These are phyloP conservation scores for Ennomos fuscantarius DNA, from an alignment of 2,888 invertebrate species.

Conservation along the genomic window DNA sequence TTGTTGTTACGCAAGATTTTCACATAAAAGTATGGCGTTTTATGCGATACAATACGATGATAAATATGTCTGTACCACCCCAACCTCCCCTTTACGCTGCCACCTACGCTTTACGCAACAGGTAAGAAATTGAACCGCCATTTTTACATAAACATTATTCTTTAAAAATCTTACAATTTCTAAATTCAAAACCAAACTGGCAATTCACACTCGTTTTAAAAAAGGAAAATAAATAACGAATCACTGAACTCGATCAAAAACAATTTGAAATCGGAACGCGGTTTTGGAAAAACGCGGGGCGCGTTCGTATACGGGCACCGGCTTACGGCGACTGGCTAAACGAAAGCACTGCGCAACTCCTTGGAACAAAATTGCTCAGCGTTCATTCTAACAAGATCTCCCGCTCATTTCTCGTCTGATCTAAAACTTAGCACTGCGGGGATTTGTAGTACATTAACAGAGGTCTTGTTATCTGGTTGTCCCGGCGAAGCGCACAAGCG, in stretches of 20 bases:
- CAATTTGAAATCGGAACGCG: constrained; percentile 11
- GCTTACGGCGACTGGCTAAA: constrained; percentile 57
- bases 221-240: constrained; percentile 1
- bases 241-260: not conserved
- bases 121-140: constrained; percentile 19
- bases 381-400: constrained; percentile 52
- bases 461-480: constrained; percentile 50
- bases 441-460: constrained; percentile 17
- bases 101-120: constrained; percentile 29
- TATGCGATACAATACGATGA: constrained; percentile 4
- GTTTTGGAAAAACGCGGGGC: constrained; percentile 27
- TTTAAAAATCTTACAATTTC: not conserved
- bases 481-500: constrained; percentile 46
- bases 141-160: constrained; percentile 21
- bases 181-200: constrained; percentile 32
- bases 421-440: constrained; percentile 15
- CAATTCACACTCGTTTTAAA: constrained; percentile 18
- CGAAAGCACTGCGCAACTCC: constrained; percentile 67
- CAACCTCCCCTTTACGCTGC: constrained; percentile 13
- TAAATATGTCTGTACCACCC: constrained; percentile 2
- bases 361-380: constrained; percentile 52
- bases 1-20: constrained; percentile 10
- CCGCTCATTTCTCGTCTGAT: constrained; percentile 26
- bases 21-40: not conserved
- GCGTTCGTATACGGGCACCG: constrained; percentile 57